Percentiles rank a stretch among this genome's conserved stretches.
Evolutionary conservation across 2,888 invertebrate species (phyloP).

Genomic region (Lepidocyrtinus sp.): DNA sequence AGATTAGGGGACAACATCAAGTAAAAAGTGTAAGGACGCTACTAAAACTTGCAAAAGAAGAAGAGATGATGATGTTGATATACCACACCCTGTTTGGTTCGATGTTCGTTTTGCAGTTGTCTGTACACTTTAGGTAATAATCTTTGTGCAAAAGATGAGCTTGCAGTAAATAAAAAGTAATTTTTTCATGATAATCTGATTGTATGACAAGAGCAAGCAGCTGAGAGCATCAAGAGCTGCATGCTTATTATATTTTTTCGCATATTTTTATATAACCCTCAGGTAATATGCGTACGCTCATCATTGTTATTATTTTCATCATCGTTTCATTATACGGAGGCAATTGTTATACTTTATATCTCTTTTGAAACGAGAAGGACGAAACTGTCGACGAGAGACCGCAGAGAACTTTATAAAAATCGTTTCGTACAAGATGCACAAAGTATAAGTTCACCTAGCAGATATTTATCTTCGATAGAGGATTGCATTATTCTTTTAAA

Average conservation of each 20-base stretch:
- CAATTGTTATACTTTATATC: neutral
- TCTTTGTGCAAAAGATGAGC: conserved; percentile 32
- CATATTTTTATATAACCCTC: neutral
- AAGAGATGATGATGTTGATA: conserved; percentile 38
- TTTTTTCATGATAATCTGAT: conserved; percentile 29
- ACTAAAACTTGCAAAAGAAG: conserved; percentile 10
- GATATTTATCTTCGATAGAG: neutral
- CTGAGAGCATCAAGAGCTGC: conserved; percentile 32
- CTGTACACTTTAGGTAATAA: neutral
- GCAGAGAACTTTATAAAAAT: neutral
- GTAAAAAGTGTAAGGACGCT: conserved; percentile 44
- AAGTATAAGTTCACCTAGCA: neutral
- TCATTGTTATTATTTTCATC: neutral
- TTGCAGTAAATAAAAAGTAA: conserved; percentile 26
- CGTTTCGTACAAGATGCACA: neutral
- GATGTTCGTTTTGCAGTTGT: conserved; percentile 24
- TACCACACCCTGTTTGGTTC: conserved; percentile 58
- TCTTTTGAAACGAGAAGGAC: conserved; percentile 31
- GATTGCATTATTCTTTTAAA: neutral
- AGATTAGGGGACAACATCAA: conserved; percentile 29
- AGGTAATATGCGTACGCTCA: neutral
- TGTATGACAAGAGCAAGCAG: conserved; percentile 37
- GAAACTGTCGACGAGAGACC: conserved; percentile 28
- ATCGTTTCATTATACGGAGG: neutral
- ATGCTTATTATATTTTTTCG: neutral